Evolutionary conservation across 2,113 vertebrate species (phyloP), one percentile per base, ranked within the genome.

Genomic region (Saccopteryx bilineata): DNA sequence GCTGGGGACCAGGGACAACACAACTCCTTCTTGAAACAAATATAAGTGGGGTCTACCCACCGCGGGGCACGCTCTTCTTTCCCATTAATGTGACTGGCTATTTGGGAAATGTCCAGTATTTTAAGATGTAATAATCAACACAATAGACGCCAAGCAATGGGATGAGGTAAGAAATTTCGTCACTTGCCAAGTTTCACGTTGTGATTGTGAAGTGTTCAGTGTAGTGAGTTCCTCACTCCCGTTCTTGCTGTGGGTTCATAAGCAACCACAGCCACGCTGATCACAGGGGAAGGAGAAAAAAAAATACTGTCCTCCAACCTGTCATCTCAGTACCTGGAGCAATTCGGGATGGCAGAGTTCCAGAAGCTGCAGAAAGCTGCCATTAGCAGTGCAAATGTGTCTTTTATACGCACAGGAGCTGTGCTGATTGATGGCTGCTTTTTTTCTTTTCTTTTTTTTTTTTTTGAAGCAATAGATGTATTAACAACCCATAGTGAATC

Each of bases 241-340:
- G 28, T 28, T 93, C 8, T 58, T 26, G 21, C 94, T 33, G 39
- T 78, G 86, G 21, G 21, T 96, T 97, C 63, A 72, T 83, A 94
- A 88, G 76, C 61, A 97, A 71, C n/a, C 26, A 84, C 1, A 24
- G 69, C 54, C 31, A 68, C 0, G 72, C 12, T 63, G 63, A 85
- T 91, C 72, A 93, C 24, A 87, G 48, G 48, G 50, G 68, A 65
- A 5, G 48, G 52, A 39, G 54, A 79, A 48, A 39, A 81, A 28
- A 58, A 4, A 81, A 28, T 52, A 4, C 46, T 81, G 76, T 76
- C 89, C 48, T 72, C 46, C 76, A 81, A 69, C 23, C 65, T 96
- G 87, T 96, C 93, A 98, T 79, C 84, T 80, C 54, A 96, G 60
- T 94, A 96, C 96, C 92, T 91, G 78, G 56, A 98, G 93, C 80